These are phyloP conservation scores for Diplodus sargus DNA, from an alignment of 2,797 vertebrate genomes.

Conservation along the genomic window DNA sequence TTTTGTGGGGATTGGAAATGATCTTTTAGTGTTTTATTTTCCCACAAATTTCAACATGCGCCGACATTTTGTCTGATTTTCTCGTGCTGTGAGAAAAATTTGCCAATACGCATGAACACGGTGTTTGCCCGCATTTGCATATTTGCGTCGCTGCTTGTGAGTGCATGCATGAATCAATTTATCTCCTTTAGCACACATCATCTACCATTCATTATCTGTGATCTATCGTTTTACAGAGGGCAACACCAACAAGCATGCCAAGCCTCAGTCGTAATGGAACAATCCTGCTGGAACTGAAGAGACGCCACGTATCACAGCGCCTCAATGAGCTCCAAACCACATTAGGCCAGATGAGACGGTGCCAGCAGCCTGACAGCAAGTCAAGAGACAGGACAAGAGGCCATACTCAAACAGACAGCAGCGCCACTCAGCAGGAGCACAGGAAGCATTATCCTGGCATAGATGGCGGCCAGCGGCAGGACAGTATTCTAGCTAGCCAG, in stretches of 20 bases:
- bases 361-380: conserved; percentile 70
- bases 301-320: conserved; percentile 80
- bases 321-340: conserved; percentile 83
- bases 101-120: conserved; percentile 18
- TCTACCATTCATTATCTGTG: conserved; percentile 25
- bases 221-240: conserved; percentile 55
- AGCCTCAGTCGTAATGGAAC: conserved; percentile 75
- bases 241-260: conserved; percentile 54
- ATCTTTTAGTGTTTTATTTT: conserved; percentile 1
- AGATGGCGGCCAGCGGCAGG: conserved; percentile 35
- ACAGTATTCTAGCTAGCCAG: conserved; percentile 45
- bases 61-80: neutral
- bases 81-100: conserved; percentile 16
- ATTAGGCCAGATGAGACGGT: conserved; percentile 62
- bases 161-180: neutral
- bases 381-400: conserved; percentile 53
- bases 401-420: conserved; percentile 43
- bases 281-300: conserved; percentile 83
- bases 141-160: conserved; percentile 11
- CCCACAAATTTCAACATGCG: neutral
- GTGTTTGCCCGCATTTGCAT: conserved; percentile 30
- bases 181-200: conserved; percentile 17
- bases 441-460: conserved; percentile 25
- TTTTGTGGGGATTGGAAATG: neutral
- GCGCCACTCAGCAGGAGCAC: conserved; percentile 48